phyloP scores from a whole-genome alignment of 2,113 vertebrate genomes.

The Nesoenas mayeri region DNA sequence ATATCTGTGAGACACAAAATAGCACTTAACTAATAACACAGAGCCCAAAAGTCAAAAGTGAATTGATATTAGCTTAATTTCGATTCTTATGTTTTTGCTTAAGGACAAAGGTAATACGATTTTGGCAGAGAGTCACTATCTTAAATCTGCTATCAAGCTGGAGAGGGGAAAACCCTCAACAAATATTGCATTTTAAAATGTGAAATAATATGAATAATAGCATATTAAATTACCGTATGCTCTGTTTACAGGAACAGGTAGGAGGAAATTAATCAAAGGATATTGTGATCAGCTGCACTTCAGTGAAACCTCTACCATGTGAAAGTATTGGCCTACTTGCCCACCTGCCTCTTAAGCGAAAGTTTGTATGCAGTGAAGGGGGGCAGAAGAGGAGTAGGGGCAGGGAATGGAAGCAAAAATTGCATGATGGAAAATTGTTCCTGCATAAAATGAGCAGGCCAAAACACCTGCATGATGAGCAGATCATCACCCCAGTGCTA shows the following conservation, averaged over 20 bases:
- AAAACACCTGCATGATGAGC: conserved; percentile 42
- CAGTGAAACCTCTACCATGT: neutral
- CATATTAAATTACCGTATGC: neutral
- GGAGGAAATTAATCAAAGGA: conserved; percentile 14
- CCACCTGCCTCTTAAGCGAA: neutral
- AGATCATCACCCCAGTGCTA: conserved; percentile 19
- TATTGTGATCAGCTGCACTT: neutral
- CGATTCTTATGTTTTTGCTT: conserved; percentile 34
- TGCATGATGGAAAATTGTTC: neutral
- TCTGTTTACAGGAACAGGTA: neutral
- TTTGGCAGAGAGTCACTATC: conserved; percentile 24
- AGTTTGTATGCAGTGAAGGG: neutral
- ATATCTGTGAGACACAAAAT: neutral
- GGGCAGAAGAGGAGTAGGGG: neutral
- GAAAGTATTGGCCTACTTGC: neutral
- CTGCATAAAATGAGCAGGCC: neutral
- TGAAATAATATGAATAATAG: conserved; percentile 24
- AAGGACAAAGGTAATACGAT: conserved; percentile 37
- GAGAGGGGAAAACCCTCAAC: neutral
- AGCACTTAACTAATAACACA: conserved; percentile 25
- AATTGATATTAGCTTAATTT: conserved; percentile 54
- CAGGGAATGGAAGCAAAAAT: neutral
- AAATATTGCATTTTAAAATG: conserved; percentile 19
- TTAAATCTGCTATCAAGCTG: conserved; percentile 22
- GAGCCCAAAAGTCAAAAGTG: conserved; percentile 31